phyloP scores from a whole-genome alignment of 2,797 vertebrate genomes.

The Acridotheres tristis region DNA sequence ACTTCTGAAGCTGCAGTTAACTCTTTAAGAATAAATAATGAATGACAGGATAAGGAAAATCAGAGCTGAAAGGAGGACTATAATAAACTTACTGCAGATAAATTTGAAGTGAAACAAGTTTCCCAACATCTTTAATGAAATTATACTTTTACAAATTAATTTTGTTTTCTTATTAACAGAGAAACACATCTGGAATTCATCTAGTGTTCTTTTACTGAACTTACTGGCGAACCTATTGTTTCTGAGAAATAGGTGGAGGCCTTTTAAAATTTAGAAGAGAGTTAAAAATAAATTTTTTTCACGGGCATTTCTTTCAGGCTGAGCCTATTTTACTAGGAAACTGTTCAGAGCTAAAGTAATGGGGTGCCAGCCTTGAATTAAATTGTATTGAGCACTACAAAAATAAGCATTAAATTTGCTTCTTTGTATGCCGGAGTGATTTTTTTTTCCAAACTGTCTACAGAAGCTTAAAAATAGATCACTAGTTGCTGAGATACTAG shows the following conservation, averaged over 20 bases:
- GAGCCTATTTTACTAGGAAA: not conserved
- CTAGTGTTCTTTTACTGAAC: not conserved
- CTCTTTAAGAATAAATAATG: not conserved
- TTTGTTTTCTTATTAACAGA: not conserved
- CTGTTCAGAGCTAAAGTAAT: not conserved
- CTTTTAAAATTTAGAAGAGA: not conserved
- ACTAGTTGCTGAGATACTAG: not conserved
- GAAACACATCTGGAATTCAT: not conserved
- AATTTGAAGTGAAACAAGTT: not conserved
- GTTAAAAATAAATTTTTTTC: not conserved
- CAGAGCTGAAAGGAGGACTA: not conserved
- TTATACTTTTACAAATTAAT: not conserved
- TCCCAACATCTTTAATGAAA: not conserved
- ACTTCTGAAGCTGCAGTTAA: not conserved
- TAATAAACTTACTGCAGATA: not conserved
- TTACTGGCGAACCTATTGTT: not conserved
- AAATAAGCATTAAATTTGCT: not conserved
- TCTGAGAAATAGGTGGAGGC: not conserved
- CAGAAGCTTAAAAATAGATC: not conserved
- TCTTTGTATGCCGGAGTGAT: not conserved
- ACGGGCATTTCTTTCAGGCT: not conserved
- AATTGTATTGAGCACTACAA: not conserved
- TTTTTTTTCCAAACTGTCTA: not conserved
- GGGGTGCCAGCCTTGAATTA: not conserved
- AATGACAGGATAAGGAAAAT: not conserved